phyloP scores from a whole-genome alignment of 2,797 vertebrate genomes.

The Acomys russatus region DNA sequence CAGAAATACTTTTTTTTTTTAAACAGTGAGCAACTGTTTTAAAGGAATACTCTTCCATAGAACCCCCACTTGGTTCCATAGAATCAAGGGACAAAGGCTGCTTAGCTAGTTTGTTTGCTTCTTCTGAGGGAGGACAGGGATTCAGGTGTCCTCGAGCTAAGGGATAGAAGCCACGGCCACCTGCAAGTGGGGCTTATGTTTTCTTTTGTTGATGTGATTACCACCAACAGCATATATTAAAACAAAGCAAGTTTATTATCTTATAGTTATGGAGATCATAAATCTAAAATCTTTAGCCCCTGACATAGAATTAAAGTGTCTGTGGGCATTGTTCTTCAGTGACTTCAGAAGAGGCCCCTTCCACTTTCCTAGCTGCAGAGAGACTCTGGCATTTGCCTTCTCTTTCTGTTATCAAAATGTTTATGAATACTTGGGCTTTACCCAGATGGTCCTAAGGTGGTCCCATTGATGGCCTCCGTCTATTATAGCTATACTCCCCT shows the following conservation, averaged over 20 bases:
- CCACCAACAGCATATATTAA: background rate
- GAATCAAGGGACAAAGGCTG: background rate
- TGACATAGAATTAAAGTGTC: background rate
- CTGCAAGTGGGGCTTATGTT: background rate
- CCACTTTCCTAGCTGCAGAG: background rate
- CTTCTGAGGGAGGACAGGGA: background rate
- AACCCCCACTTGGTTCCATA: background rate
- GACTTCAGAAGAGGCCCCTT: too few species aligned
- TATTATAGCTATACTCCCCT: background rate
- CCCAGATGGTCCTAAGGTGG: background rate
- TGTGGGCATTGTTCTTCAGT: background rate
- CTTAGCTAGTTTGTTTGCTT: background rate
- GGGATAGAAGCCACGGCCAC: background rate
- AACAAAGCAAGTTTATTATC: background rate
- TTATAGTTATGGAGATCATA: slow-evolving; percentile 1
- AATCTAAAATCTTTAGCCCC: slow-evolving; percentile 1
- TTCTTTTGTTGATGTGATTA: background rate
- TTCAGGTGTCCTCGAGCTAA: background rate
- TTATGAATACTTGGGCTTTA: background rate
- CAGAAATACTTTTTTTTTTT: background rate
- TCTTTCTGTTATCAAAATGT: background rate
- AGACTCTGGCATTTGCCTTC: background rate
- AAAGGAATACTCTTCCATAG: background rate
- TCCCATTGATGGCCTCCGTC: background rate
- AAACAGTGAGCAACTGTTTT: background rate